Conservation (phyloP, 2,797 vertebrate genomes). For the Pangasius mekongensis region DNA sequence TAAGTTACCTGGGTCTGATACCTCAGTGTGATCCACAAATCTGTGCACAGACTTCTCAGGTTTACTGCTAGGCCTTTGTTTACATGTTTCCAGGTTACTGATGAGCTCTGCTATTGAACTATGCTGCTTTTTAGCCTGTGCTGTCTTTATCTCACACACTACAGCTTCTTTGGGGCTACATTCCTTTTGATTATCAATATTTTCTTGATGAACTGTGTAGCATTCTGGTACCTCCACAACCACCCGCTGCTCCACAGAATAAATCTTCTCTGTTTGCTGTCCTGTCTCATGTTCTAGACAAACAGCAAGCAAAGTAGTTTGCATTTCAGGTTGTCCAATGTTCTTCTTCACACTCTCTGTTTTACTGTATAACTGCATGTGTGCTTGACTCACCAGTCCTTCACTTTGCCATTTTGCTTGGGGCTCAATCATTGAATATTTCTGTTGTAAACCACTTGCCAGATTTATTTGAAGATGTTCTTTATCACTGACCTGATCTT, state of each 20-base stretch:
- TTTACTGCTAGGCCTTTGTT: slow-evolving; percentile 47
- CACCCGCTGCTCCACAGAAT: slow-evolving; percentile 59
- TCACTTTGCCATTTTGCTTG: slow-evolving; percentile 11
- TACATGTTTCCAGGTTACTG: slow-evolving; percentile 60
- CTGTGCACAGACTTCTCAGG: slow-evolving; percentile 34
- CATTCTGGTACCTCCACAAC: slow-evolving; percentile 45
- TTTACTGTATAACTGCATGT: slow-evolving; percentile 11
- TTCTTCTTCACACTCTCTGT: slow-evolving; percentile 5
- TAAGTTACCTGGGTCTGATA: slow-evolving; percentile 49
- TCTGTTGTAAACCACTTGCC: slow-evolving; percentile 11
- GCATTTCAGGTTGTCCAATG: slow-evolving; percentile 8
- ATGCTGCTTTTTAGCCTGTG: slow-evolving; percentile 35
- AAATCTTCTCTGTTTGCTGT: slow-evolving; percentile 54
- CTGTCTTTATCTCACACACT: slow-evolving; percentile 6
- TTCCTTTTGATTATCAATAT: slow-evolving; percentile 39
- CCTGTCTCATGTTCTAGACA: slow-evolving; percentile 37
- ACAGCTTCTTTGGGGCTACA: slow-evolving; percentile 11
- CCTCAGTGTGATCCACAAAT: slow-evolving; percentile 55
- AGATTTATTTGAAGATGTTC: slow-evolving; percentile 1
- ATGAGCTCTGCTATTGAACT: slow-evolving; percentile 67
- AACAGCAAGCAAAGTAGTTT: background rate
- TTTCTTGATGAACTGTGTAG: slow-evolving; percentile 51
- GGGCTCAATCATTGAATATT: background rate
- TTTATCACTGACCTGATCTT: slow-evolving; percentile 35
- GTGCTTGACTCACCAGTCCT: slow-evolving; percentile 1